Conservation (phyloP, 1,140 invertebrate genomes). For the Vollenhovia emeryi region DNA sequence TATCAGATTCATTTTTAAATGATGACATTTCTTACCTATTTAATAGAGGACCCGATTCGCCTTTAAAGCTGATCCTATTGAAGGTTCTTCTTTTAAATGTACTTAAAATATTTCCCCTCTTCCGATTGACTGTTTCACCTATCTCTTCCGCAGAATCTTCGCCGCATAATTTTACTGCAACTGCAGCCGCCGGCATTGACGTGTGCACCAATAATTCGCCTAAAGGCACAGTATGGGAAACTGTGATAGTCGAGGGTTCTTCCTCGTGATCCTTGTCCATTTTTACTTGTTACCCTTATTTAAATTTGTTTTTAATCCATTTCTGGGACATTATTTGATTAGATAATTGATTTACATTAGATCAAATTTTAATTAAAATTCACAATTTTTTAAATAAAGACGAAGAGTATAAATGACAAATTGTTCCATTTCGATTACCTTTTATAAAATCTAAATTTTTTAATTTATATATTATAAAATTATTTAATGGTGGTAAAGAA, state of each 20-base stretch:
- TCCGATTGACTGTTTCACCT: conserved; percentile 36
- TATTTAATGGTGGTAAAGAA: too few species aligned
- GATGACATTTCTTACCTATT: conserved; percentile 70
- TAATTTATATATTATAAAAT: not conserved
- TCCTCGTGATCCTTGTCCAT: conserved; percentile 46
- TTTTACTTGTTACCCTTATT: conserved; percentile 65
- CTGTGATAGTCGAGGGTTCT: conserved; percentile 43
- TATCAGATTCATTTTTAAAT: not conserved
- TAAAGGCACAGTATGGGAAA: conserved; percentile 39
- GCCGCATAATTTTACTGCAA: conserved; percentile 68
- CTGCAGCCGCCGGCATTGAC: conserved; percentile 63
- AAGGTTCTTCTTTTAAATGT: conserved; percentile 75
- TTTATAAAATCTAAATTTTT: not conserved
- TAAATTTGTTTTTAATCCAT: conserved; percentile 2
- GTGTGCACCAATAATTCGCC: conserved; percentile 71
- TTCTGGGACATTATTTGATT: not conserved
- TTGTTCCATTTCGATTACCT: not conserved
- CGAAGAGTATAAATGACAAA: not conserved
- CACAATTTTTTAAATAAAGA: not conserved
- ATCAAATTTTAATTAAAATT: not conserved
- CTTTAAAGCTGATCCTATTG: conserved; percentile 77
- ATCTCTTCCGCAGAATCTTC: conserved; percentile 64
- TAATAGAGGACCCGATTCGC: conserved; percentile 75
- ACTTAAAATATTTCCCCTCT: conserved; percentile 66
- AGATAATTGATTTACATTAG: not conserved